Evolutionary conservation across 2,888 invertebrate genomes (phyloP).

Genomic region (Drosophila merina): DNA sequence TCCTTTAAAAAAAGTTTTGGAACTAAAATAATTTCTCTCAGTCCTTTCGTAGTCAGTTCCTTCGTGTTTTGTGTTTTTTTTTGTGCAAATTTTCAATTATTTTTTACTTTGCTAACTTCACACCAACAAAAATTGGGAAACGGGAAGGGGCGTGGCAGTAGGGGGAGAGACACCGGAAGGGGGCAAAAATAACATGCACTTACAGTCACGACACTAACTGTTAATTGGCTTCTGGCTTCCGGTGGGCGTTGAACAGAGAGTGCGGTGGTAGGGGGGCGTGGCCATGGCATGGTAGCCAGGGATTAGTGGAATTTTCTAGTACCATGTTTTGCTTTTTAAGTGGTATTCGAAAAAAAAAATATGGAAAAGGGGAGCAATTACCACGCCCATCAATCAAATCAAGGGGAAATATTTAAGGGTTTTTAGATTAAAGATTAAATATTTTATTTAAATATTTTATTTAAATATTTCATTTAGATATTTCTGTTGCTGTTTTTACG

Average conservation of each 20-base stretch:
- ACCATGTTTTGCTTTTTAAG: not conserved
- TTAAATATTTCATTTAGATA: no score
- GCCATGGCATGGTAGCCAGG: conserved; percentile 5
- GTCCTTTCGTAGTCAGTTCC: conserved; percentile 2
- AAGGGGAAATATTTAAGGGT: not conserved
- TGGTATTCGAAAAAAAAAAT: conserved; percentile 5
- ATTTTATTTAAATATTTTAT: no score
- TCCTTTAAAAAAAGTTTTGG: no score
- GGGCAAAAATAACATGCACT: conserved; percentile 57
- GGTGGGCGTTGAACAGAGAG: not conserved
- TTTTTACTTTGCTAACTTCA: conserved; percentile 43
- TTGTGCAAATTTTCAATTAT: conserved; percentile 66
- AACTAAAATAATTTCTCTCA: not conserved
- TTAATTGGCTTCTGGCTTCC: conserved; percentile 52
- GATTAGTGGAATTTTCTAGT: conserved; percentile 19
- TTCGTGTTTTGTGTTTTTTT: conserved; percentile 19
- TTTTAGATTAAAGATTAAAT: no score
- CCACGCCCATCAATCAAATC: conserved; percentile 25
- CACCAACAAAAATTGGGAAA: conserved; percentile 1
- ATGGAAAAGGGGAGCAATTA: conserved; percentile 1
- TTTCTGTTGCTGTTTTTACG: no score
- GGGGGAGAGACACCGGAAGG: conserved; percentile 21
- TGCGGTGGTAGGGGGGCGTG: conserved; percentile 3
- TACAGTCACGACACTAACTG: conserved; percentile 50
- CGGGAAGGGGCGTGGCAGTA: not conserved